Evolutionary conservation across 2,113 vertebrate genomes (phyloP).

Genomic region (Dipodomys merriami): DNA sequence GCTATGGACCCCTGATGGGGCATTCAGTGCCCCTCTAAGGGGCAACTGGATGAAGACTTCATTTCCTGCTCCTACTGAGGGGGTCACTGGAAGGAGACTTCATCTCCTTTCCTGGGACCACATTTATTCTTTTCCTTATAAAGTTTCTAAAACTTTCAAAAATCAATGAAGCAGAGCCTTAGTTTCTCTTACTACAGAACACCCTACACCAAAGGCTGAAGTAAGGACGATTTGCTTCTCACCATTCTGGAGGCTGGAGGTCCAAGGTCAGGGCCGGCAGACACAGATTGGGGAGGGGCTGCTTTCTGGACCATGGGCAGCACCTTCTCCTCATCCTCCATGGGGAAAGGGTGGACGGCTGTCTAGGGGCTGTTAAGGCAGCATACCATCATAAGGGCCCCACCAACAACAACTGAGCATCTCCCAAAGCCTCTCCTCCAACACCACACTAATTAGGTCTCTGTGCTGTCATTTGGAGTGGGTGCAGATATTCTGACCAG

Average conservation of each 20-base stretch:
- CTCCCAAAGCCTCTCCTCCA: background rate
- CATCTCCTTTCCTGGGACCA: background rate
- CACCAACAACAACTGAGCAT: background rate
- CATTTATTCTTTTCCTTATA: background rate
- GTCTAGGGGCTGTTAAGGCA: too few relatives aligned
- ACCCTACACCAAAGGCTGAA: too few relatives aligned
- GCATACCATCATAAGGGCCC: too few relatives aligned
- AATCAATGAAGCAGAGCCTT: too few relatives aligned
- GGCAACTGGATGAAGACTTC: too few relatives aligned
- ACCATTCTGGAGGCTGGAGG: background rate
- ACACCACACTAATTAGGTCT: background rate
- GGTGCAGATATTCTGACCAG: background rate
- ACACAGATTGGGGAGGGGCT: too few relatives aligned
- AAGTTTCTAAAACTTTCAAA: background rate
- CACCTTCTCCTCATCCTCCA: too few relatives aligned
- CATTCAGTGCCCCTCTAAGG: too few relatives aligned
- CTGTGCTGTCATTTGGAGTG: background rate
- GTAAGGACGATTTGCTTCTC: too few relatives aligned
- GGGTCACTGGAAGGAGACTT: too few relatives aligned
- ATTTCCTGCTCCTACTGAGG: too few relatives aligned
- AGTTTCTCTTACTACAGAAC: too few relatives aligned
- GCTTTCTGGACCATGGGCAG: background rate
- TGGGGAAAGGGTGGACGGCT: background rate
- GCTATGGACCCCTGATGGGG: fast-evolving
- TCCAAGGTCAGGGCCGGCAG: background rate